A percentile compares a stretch with the other conserved stretches of the same genome.
These are phyloP conservation scores for Turritopsis rubra DNA, from an alignment of 30 jellyfish, hydroid and myxozoan species.

Conservation along the genomic window DNA sequence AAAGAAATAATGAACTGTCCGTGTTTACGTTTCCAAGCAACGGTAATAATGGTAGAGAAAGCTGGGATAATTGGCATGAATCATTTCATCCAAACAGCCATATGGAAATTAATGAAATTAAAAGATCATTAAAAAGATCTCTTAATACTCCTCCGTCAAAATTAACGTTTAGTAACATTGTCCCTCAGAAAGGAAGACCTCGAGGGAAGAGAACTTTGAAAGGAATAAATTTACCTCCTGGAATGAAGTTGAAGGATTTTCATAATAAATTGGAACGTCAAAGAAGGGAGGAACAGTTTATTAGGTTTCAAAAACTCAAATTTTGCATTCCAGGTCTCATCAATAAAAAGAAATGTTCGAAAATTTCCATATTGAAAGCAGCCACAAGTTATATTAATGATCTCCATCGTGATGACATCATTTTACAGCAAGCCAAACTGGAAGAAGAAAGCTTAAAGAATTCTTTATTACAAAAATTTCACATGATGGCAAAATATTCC, in stretches of 20 bases:
- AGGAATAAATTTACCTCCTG: neutral
- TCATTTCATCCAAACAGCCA: neutral
- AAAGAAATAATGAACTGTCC: slow-evolving; percentile 1
- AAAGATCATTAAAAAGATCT: neutral
- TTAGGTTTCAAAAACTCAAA: neutral
- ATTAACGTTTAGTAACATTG: neutral
- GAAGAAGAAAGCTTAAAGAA: neutral
- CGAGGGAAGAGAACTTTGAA: slow-evolving; percentile 2
- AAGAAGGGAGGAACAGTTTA: slow-evolving; percentile 2
- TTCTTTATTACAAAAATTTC: neutral
- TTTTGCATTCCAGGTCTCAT: neutral
- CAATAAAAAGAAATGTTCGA: neutral
- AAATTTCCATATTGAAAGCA: neutral
- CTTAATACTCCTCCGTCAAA: neutral
- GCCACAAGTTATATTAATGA: neutral
- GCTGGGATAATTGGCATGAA: neutral
- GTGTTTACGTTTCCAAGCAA: slow-evolving; percentile 14
- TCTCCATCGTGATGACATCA: neutral
- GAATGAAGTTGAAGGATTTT: neutral
- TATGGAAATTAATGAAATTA: neutral
- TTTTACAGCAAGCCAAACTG: neutral
- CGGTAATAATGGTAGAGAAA: neutral
- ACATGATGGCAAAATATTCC: neutral
- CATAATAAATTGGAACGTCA: slow-evolving; percentile 5
- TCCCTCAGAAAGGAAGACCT: neutral